Evolutionary conservation across 2,113 vertebrate species (phyloP), one percentile per base, ranked within the genome.

Genomic region (Garra rufa): DNA sequence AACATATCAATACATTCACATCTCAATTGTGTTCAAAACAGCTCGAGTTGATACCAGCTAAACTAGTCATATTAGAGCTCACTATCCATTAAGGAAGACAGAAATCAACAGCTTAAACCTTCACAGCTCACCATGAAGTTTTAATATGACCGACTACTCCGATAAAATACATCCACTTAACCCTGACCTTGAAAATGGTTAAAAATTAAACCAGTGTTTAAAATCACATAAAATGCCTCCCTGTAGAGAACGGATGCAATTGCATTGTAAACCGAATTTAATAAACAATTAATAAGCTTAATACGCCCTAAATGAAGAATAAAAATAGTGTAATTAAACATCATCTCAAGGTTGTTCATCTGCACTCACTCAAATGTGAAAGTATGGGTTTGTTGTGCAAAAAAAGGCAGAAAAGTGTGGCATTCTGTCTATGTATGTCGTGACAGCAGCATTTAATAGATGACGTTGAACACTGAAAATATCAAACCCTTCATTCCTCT

Each of bases 391-490:
- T 24, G 10, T n/a, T 13, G 38, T n/a, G 19, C 19, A 71, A 73
- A 38, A 46, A 26, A 15, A 11, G 10, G n/a, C n/a, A n/a, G n/a
- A n/a, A n/a, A n/a, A n/a, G n/a, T 14, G 65, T 3, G 15, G 7
- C 3, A 2, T 30, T 41, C 8, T 70, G 10, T 70, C 44, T 9
- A 15, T 38, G 65, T 38, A 15, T 21, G 65, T 26, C 24, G 80
- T 71, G 69, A 71, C 46, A 48, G 28, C 46, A 55, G 65, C 44
- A 82, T 82, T 70, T 50, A 9, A 50, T 21, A 41, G 50, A 52
- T 52, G 34, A 43, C 41, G 21, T n/a, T 9, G 24, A 21, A 9
- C 13, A n/a, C 44, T 11, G n/a, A 19, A 28, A 30, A 34, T 0
- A 44, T 21, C 65, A 9, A 17, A 71, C 21, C 69, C 34, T 24